These are phyloP conservation scores for Pterostichus niger DNA, from an alignment of 2,888 invertebrate species.

Conservation along the genomic window DNA sequence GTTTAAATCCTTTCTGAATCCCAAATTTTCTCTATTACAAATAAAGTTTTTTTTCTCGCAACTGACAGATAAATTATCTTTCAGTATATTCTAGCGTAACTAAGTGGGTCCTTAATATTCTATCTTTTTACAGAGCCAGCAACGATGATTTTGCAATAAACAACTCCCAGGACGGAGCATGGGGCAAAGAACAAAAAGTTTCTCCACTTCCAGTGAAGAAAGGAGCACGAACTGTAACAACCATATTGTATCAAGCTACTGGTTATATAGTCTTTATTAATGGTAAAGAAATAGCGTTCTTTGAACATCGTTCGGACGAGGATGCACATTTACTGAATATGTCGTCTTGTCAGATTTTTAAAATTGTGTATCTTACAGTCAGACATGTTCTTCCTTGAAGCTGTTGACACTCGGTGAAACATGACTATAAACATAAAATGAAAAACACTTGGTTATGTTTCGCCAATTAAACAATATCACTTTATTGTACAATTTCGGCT, in stretches of 20 bases:
- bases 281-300: not conserved
- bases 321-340: not conserved
- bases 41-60: no score
- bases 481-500: no score
- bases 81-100: no score
- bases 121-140: not conserved
- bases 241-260: not conserved
- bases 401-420: no score
- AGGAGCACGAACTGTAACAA: not conserved
- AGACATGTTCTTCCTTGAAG: no score
- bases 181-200: not conserved
- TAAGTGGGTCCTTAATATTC: not conserved
- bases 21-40: no score
- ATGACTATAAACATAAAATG: no score
- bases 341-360: no score
- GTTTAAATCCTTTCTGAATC: no score
- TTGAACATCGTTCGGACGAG: not conserved
- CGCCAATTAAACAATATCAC: no score
- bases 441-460: no score
- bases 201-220: not conserved
- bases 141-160: slow-evolving; percentile 1
- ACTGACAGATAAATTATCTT: not conserved
- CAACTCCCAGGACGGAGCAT: not conserved
- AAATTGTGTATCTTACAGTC: no score
- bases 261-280: not conserved